Conservation (phyloP, 2,888 invertebrate genomes). For the Drosophila phalerata region DNA sequence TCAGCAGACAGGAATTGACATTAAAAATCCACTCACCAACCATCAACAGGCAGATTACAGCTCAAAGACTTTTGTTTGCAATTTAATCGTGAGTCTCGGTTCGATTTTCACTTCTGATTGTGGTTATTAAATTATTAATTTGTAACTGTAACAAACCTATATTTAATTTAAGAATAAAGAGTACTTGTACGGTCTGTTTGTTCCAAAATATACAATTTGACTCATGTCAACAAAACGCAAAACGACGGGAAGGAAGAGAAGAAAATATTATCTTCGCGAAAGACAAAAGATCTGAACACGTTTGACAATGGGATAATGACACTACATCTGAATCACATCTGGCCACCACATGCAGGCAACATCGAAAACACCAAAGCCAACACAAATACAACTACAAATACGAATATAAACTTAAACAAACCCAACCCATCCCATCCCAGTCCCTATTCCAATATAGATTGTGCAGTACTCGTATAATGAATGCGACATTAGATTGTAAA, state of each 20-base stretch:
- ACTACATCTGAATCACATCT: slow-evolving; percentile 70
- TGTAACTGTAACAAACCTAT: background rate
- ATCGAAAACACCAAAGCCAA: slow-evolving; percentile 1
- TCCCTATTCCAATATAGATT: slow-evolving; percentile 13
- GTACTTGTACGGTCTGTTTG: background rate
- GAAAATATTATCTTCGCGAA: slow-evolving; percentile 17
- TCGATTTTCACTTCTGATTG: background rate
- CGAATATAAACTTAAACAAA: background rate
- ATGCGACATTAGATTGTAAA: slow-evolving; percentile 26
- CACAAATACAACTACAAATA: background rate
- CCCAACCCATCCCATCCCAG: background rate
- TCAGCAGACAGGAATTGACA: slow-evolving; percentile 5
- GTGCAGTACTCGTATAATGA: background rate
- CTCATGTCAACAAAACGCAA: slow-evolving; percentile 10
- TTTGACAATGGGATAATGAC: slow-evolving; percentile 62
- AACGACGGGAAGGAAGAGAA: slow-evolving; percentile 15
- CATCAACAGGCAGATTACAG: background rate
- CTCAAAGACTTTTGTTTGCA: background rate
- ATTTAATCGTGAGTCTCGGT: background rate
- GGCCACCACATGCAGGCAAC: slow-evolving; percentile 54
- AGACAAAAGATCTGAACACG: slow-evolving; percentile 47
- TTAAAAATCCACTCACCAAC: background rate
- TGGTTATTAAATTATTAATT: background rate
- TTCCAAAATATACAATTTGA: slow-evolving; percentile 24
- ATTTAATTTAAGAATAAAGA: background rate